Evolutionary conservation across 2,888 invertebrate genomes (phyloP).

Genomic region (Matsumyia berberina): DNA sequence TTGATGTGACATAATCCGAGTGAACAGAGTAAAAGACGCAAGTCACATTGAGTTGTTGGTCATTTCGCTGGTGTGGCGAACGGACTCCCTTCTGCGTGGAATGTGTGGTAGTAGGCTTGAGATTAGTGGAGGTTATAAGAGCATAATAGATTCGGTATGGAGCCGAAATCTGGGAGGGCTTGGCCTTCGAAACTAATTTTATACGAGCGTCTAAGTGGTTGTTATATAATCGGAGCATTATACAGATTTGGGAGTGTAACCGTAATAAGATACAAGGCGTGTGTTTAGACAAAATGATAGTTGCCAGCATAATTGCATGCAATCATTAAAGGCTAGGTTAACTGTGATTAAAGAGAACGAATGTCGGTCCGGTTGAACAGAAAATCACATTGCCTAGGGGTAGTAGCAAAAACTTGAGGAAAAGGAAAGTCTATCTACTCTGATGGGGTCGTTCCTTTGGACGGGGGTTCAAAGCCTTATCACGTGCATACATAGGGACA

Average conservation of each 20-base stretch:
- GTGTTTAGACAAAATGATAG: not conserved
- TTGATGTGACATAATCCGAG: conserved; percentile 71
- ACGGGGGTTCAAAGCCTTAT: no score
- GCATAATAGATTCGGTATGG: conserved; percentile 43
- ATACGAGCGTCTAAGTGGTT: conserved; percentile 1
- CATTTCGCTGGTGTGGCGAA: not conserved
- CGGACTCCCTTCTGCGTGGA: conserved; percentile 10
- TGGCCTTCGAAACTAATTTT: conserved; percentile 34
- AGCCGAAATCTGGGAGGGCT: conserved; percentile 47
- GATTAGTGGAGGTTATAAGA: conserved; percentile 47
- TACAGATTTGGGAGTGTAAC: conserved; percentile 17
- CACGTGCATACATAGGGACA: no score
- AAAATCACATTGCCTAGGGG: no score
- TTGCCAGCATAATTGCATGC: not conserved
- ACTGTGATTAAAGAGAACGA: no score
- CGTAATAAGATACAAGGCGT: conserved; percentile 13
- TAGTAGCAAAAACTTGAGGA: no score
- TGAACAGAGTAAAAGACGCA: conserved; percentile 60
- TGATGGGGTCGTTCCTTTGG: no score
- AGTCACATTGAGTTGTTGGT: conserved; percentile 43
- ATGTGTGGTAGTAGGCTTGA: conserved; percentile 28
- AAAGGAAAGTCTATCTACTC: no score
- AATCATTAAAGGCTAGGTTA: not conserved
- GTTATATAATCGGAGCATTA: conserved; percentile 39
- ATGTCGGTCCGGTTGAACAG: no score